phyloP scores from a whole-genome alignment of 2,888 invertebrate genomes.

The Sthenelais limicola region DNA sequence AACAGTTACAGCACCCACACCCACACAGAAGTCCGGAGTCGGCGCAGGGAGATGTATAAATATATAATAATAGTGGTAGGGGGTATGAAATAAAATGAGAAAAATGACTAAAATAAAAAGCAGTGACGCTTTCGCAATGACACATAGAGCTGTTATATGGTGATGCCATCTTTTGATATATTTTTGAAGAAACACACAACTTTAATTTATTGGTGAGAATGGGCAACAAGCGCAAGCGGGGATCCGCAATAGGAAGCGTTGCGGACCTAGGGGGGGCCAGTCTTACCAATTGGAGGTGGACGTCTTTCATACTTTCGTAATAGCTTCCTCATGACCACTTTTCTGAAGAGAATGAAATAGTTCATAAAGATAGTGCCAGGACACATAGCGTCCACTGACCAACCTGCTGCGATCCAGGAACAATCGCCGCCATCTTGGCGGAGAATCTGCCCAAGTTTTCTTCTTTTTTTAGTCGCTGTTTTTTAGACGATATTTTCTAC shows the following conservation, averaged over 20 bases:
- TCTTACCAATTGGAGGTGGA: conserved; percentile 41
- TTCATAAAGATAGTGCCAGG: conserved; percentile 37
- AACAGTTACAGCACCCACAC: too few species aligned
- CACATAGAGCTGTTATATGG: conserved; percentile 24
- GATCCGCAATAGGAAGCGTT: neutral
- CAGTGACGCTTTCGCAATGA: conserved; percentile 32
- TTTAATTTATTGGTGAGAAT: conserved; percentile 16
- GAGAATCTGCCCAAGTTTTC: too few species aligned
- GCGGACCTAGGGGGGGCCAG: neutral
- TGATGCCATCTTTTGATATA: neutral
- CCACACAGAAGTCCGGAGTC: too few species aligned
- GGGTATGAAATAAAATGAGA: neutral
- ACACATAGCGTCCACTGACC: conserved; percentile 12
- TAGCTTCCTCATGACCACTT: conserved; percentile 36
- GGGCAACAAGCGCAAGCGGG: conserved; percentile 22
- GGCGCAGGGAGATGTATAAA: too few species aligned
- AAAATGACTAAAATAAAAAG: too few species aligned
- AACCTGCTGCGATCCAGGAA: conserved; percentile 19
- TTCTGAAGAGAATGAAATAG: conserved; percentile 39
- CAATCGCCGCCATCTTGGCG: too few species aligned
- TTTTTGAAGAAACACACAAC: conserved; percentile 19
- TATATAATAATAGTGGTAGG: too few species aligned
- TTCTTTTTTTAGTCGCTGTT: too few species aligned
- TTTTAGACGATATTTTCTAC: too few species aligned
- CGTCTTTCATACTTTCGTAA: conserved; percentile 41